Base-by-base conservation (phyloP, 1,140 invertebrate genomes). In the Anoplolepis gracilipes region DNA sequence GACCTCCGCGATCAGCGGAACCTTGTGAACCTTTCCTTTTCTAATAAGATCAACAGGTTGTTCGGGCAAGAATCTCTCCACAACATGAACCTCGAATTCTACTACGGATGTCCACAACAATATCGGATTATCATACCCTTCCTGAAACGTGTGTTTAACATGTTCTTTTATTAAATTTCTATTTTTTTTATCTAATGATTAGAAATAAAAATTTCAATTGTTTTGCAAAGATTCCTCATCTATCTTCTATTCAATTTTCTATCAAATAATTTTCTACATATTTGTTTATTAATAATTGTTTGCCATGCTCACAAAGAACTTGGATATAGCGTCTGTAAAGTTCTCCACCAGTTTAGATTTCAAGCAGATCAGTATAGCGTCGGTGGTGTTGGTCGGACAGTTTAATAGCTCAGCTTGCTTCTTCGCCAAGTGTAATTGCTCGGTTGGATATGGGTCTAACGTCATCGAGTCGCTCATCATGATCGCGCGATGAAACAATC, bases 401-500 rank as follows among this genome's bases (percentile, higher is more conserved):
- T 96, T 95, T 0, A 98, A 91, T 7, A 97, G 88, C 19, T 95
- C 91, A 0, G 97, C 97, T 89, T 98, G 96, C 88, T 96, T 96
- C 55, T 96, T 95, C 0, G 97, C 97, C 57, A 97, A 89, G 75
- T 96, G 88, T 19, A 95, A 93, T 87, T 97, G 96, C 78, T 97
- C 93, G 1, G 92, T 92, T 0, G 95, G 95, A 10, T 96, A 91
- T 2, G 93, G 92, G 91, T 94, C 87, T 5, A 22, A 4, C 16
- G 4, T 39, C 7, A 46, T 1, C 1, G 98, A 96, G 1, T 96
- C 97, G 90, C 97, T 97, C 95, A 97, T 96, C 1, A 96, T 95
- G 65, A 97, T 97, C 0, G 95, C 97, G 39, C 96, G 95, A 84
- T 97, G 97, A 88, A 97, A 97, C 0, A 97, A 93, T 39, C 96